phyloP scores from a whole-genome alignment of 2,888 invertebrate species.

The Odontomyia ornata region DNA sequence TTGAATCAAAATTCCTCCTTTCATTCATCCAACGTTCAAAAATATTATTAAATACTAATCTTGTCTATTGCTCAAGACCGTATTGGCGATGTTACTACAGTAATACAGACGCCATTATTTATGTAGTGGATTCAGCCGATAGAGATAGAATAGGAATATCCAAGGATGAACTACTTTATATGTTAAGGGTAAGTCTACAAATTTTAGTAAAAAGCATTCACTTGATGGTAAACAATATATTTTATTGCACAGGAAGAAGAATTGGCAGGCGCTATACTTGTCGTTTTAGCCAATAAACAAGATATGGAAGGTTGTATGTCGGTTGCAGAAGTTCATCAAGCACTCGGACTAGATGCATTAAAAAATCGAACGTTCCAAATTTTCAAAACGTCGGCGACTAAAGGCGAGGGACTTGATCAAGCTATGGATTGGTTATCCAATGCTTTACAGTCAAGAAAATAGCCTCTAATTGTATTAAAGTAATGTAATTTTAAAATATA shows the following conservation, averaged over 20 bases:
- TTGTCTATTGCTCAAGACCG: constrained; percentile 71
- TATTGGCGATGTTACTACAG: constrained; percentile 99
- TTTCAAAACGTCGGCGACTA: constrained; percentile 98
- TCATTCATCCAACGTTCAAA: too few species aligned
- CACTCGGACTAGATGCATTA: constrained; percentile 91
- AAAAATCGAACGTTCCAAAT: constrained; percentile 96
- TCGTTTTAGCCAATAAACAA: constrained; percentile 98
- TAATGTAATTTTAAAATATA: constrained; percentile 25
- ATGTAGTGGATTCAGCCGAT: constrained; percentile 99
- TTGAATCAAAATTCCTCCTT: too few species aligned
- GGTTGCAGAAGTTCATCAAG: constrained; percentile 96
- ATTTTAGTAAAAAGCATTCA: background rate
- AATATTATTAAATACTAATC: too few species aligned
- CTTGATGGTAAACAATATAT: background rate
- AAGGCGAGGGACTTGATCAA: constrained; percentile 97
- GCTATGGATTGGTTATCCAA: constrained; percentile 99
- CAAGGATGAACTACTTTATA: constrained; percentile 96
- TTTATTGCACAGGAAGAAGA: constrained; percentile 86
- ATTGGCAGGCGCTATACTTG: constrained; percentile 91
- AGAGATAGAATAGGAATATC: constrained; percentile 98
- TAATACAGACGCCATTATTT: constrained; percentile 99
- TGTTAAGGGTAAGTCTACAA: constrained; percentile 82
- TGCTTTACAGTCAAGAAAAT: constrained; percentile 89
- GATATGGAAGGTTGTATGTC: constrained; percentile 98
- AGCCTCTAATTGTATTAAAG: constrained; percentile 58